A percentile compares a stretch with the other conserved stretches of the same genome.
These are phyloP conservation scores for Aphidoletes aphidimyza DNA, from an alignment of 2,888 invertebrate genomes.

Conservation along the genomic window DNA sequence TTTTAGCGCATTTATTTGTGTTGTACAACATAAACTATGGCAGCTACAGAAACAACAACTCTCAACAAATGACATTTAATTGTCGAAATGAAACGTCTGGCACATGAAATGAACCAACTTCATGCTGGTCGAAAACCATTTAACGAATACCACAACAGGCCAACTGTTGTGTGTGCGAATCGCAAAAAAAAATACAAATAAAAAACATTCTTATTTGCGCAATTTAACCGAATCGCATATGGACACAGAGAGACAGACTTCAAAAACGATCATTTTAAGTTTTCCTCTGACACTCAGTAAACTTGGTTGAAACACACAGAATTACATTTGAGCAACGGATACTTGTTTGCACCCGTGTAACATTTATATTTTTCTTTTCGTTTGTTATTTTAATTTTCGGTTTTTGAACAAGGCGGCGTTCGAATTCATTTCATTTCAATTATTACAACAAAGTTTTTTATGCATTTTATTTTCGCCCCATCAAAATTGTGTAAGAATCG, in stretches of 20 bases:
- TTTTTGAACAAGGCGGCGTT: neutral
- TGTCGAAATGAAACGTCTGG: conserved; percentile 3
- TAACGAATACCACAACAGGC: conserved; percentile 24
- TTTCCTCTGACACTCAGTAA: neutral
- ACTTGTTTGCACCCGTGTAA: neutral
- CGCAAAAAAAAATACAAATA: conserved; percentile 34
- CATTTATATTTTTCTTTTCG: neutral
- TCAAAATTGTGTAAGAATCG: neutral
- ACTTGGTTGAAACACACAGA: neutral
- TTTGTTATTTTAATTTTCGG: neutral
- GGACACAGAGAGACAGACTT: neutral
- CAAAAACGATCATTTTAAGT: neutral
- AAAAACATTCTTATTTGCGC: conserved; percentile 37
- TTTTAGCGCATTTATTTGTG: too few relatives aligned
- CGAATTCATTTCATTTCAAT: neutral
- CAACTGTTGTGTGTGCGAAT: conserved; percentile 27
- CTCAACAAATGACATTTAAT: neutral
- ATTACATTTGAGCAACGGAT: neutral
- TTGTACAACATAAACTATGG: too few relatives aligned
- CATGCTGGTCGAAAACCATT: conserved; percentile 20
- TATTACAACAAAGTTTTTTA: neutral
- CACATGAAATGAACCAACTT: neutral
- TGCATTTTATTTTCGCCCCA: neutral
- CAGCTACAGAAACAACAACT: conserved; percentile 7
- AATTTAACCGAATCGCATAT: conserved; percentile 44